These are phyloP conservation scores for Drosophila mauritiana DNA, from an alignment of 1,140 invertebrate genomes.

Conservation along the genomic window DNA sequence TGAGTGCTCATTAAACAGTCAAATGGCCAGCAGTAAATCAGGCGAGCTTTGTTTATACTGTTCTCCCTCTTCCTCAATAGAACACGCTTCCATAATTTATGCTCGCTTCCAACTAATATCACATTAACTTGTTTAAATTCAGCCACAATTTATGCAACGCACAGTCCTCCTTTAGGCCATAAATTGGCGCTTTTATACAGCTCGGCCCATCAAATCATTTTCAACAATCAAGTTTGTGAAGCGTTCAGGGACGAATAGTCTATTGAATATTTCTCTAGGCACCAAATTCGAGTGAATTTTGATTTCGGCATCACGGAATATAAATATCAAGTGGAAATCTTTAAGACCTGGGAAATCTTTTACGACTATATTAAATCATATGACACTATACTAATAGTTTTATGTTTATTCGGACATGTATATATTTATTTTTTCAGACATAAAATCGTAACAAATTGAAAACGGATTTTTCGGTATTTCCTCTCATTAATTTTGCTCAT, in stretches of 20 bases:
- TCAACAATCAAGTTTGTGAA: constrained; percentile 52
- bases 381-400: background rate
- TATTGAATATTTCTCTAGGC: background rate
- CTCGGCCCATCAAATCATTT: constrained; percentile 41
- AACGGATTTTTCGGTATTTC: too few relatives aligned
- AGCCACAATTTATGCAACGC: constrained; percentile 58
- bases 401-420: background rate
- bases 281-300: constrained; percentile 1
- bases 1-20: constrained; percentile 81
- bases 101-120: constrained; percentile 69
- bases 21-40: constrained; percentile 74
- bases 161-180: constrained; percentile 47
- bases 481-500: too few relatives aligned
- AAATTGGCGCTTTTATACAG: constrained; percentile 64
- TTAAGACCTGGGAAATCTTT: constrained; percentile 34
- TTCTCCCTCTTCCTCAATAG: constrained; percentile 5
- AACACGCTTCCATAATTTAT: constrained; percentile 72
- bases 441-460: too few relatives aligned
- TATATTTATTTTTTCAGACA: background rate
- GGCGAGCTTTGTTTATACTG: constrained; percentile 60
- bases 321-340: constrained; percentile 15
- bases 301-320: constrained; percentile 27
- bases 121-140: constrained; percentile 71
- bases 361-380: constrained; percentile 24
- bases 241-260: constrained; percentile 31